A percentile compares a stretch with the other conserved stretches of the same genome.
phyloP scores from a whole-genome alignment of 2,797 vertebrate species.

The Miichthys miiuy region DNA sequence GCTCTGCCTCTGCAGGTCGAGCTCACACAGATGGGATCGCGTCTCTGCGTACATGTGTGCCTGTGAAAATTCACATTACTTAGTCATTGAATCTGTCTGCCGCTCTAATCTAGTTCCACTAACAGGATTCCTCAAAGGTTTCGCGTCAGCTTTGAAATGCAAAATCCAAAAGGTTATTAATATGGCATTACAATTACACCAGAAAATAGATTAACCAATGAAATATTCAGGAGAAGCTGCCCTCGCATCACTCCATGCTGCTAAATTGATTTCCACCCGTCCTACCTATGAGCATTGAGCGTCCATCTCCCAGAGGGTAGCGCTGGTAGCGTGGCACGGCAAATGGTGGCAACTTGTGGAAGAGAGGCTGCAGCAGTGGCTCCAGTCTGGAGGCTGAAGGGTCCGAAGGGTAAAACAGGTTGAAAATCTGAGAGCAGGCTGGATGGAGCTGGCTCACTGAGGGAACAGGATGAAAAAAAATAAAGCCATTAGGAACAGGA shows the following conservation, averaged over 20 bases:
- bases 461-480: conserved; percentile 32
- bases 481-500: not conserved
- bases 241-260: not conserved
- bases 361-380: conserved; percentile 92
- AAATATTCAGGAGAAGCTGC: conserved; percentile 55
- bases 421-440: conserved; percentile 97
- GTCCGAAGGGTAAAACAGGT: conserved; percentile 98
- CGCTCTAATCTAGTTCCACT: conserved; percentile 20
- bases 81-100: conserved; percentile 20
- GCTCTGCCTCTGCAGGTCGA: conserved; percentile 25
- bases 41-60: conserved; percentile 15
- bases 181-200: conserved; percentile 32
- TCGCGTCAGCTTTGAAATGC: conserved; percentile 54
- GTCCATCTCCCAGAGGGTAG: conserved; percentile 94
- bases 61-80: conserved; percentile 37
- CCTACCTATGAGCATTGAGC: conserved; percentile 92
- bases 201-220: conserved; percentile 52
- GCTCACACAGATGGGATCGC: conserved; percentile 43
- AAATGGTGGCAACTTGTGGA: conserved; percentile 94
- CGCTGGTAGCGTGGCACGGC: conserved; percentile 96
- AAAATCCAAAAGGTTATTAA: conserved; percentile 54
- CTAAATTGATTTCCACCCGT: conserved; percentile 46
- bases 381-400: conserved; percentile 96
- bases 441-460: conserved; percentile 93
- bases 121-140: conserved; percentile 47